A percentile compares a stretch with the other conserved stretches of the same genome.
Evolutionary conservation across 2,888 invertebrate species (phyloP).

Genomic region (Xanthostigma xanthostigma): DNA sequence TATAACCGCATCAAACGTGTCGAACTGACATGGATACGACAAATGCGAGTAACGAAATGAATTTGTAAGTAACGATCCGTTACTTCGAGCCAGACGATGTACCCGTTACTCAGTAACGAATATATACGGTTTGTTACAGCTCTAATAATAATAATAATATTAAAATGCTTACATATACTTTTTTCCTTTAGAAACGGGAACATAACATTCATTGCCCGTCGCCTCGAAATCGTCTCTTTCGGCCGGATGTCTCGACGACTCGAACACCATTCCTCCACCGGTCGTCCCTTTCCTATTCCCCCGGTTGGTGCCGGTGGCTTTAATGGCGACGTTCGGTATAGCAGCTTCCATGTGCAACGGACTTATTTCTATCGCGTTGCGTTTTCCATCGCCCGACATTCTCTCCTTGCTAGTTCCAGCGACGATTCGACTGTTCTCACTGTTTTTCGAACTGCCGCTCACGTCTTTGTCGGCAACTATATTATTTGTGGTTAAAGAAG

Average conservation of each 20-base stretch:
- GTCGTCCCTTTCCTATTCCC: constrained; percentile 4
- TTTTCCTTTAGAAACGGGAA: constrained; percentile 30
- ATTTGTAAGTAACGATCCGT: too few relatives aligned
- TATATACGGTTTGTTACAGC: too few relatives aligned
- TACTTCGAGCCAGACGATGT: too few relatives aligned
- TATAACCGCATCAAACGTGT: too few relatives aligned
- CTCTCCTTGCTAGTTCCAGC: neutral
- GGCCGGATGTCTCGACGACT: constrained; percentile 53
- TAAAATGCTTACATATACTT: constrained; percentile 4
- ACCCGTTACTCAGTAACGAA: too few relatives aligned
- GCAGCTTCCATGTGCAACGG: too few relatives aligned
- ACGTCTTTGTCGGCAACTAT: constrained; percentile 12
- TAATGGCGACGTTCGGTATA: too few relatives aligned
- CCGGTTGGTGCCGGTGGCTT: constrained; percentile 3
- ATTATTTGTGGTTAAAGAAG: neutral
- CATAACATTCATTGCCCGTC: constrained; percentile 46
- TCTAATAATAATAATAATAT: neutral
- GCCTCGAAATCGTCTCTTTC: constrained; percentile 61
- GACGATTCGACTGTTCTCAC: constrained; percentile 4
- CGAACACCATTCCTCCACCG: constrained; percentile 48
- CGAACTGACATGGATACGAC: too few relatives aligned
- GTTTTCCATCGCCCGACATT: constrained; percentile 10
- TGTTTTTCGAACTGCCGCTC: constrained; percentile 8
- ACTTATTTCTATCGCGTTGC: neutral
- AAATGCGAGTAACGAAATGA: too few relatives aligned